Evolutionary conservation across 1,140 invertebrate genomes (phyloP).

Genomic region (Notospermus geniculatus): DNA sequence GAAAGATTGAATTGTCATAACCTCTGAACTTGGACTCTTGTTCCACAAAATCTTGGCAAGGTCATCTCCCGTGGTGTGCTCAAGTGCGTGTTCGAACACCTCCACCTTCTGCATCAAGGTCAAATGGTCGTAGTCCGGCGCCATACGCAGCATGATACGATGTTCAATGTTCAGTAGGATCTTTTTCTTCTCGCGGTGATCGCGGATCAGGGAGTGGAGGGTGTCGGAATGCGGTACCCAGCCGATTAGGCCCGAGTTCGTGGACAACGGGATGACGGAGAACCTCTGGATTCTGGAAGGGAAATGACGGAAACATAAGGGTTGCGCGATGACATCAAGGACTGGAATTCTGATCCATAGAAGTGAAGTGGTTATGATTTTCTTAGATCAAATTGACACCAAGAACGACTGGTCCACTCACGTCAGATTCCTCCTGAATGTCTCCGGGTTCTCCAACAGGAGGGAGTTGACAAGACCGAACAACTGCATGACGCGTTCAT

Average conservation of each 20-base stretch:
- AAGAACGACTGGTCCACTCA: conserved; percentile 40
- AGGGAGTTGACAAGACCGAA: conserved; percentile 98
- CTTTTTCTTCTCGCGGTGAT: conserved; percentile 98
- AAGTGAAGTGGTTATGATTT: too few relatives aligned
- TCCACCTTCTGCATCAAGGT: conserved; percentile 99
- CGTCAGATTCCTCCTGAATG: conserved; percentile 90
- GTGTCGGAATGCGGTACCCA: conserved; percentile 99
- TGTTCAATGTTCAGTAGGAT: conserved; percentile 97
- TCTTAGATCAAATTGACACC: too few relatives aligned
- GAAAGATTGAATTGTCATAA: conserved; percentile 22
- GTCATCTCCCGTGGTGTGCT: conserved; percentile 94
- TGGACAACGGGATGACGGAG: conserved; percentile 95
- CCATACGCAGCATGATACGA: conserved; percentile 91
- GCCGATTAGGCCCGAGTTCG: conserved; percentile 96
- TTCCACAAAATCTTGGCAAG: conserved; percentile 92
- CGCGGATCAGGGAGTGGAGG: conserved; percentile 92
- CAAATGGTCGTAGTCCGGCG: conserved; percentile 96
- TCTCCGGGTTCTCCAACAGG: conserved; percentile 89
- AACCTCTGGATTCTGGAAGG: conserved; percentile 72
- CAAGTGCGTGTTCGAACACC: conserved; percentile 96
- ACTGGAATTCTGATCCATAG: conserved; percentile 98
- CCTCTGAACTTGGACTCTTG: conserved; percentile 95
- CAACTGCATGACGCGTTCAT: conserved; percentile 99
- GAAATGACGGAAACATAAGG: conserved; percentile 12
- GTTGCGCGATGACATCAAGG: conserved; percentile 69